Conservation (phyloP, 2,888 invertebrate species). For the Strigamia maritima region DNA sequence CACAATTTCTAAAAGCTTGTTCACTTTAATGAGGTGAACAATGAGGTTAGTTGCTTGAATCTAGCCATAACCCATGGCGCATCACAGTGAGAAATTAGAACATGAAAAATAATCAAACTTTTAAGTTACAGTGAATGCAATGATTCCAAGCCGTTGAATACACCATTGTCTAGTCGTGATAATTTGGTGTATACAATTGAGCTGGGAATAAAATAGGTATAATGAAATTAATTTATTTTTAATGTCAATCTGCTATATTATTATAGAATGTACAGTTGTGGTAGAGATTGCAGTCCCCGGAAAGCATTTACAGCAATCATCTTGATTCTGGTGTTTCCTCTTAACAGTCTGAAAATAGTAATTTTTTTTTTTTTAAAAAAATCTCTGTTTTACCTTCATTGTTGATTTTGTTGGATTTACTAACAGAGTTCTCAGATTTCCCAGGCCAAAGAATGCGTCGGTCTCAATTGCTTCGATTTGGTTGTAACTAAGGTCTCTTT, state of each 20-base stretch:
- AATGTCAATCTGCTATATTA: not conserved
- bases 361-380: no score
- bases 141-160: conserved; percentile 42
- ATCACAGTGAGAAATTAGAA: no score
- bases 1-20: no score
- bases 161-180: conserved; percentile 43
- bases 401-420: conserved; percentile 34
- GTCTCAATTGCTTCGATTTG: conserved; percentile 44
- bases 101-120: not conserved
- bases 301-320: conserved; percentile 46
- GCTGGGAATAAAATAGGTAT: conserved; percentile 38
- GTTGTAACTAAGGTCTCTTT: conserved; percentile 46
- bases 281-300: conserved; percentile 44
- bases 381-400: not conserved
- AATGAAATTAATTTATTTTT: not conserved
- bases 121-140: conserved; percentile 41
- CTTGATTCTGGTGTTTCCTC: conserved; percentile 44
- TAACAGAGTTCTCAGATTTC: conserved; percentile 44
- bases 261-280: conserved; percentile 40
- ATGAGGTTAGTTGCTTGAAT: no score
- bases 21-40: no score
- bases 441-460: conserved; percentile 46
- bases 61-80: no score
- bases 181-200: conserved; percentile 37
- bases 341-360: conserved; percentile 41